Evolutionary conservation across 2,888 invertebrate genomes (phyloP), one percentile per base, ranked within the genome.

Genomic region (Endomychus coccineus): DNA sequence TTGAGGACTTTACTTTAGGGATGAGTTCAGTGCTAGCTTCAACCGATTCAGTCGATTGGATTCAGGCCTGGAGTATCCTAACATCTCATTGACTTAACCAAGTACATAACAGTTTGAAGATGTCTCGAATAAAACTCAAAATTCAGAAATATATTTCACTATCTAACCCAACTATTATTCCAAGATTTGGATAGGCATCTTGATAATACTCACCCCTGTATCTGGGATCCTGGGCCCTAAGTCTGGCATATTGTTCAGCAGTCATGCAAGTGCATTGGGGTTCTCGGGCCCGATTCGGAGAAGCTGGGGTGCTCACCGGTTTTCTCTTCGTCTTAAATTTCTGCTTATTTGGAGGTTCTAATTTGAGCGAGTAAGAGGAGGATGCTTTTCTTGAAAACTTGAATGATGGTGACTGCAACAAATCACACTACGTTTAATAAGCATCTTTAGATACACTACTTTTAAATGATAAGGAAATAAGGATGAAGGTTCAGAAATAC

Each of bases 311-410:
- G 59, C 92, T 94, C 51, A 88, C 72, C 31, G 89, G 89, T 73
- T 89, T 90, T 71, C 90, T 78, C 68, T 88, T 87, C 56, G 83
- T 78, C 67, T 89, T 89, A 62, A 82, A 78, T 68, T 87, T 87
- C 69, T 84, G 83, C 72, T 86, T 87, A 66, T 75, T 81, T 48
- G 86, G 84, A 45, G 88, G 86, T 66, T 94, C 94, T 72, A 91
- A 74, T 74, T 89, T 89, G 67, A 95, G 78, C 62, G 92, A 94
- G 74, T 92, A 94, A 67, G 92, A 92, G 58, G 92, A 92, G 55
- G 92, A 90, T 61, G 92, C 91, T 77, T 95, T 95, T 70, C 94
- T 82, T 67, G 91, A 89, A 76, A 92, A 92, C 78, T 92, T 92
- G 81, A 91, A 94, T 71, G 91, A 88, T 67, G 91, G 92, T 73